These are phyloP conservation scores for Paelopatides confundens DNA, from an alignment of 53 echinoderm and acorn worm species.

Conservation along the genomic window DNA sequence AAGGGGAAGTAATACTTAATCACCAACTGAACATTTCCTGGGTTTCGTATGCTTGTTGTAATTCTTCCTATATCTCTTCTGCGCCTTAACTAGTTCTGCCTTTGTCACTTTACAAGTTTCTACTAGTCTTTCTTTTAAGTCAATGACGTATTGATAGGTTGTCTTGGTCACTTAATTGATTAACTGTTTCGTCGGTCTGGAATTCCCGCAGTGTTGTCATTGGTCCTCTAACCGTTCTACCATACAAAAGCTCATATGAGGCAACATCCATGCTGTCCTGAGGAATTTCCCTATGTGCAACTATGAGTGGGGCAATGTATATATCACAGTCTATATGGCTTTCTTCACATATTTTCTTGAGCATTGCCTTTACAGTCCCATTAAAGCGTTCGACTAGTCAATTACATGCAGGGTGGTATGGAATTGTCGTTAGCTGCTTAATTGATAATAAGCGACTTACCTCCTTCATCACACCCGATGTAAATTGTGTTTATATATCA, in stretches of 20 bases:
- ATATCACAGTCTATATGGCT: conserved; percentile 44
- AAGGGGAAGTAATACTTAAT: conserved; percentile 58
- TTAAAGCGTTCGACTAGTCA: conserved; percentile 48
- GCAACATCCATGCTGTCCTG: conserved; percentile 31
- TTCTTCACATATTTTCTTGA: conserved; percentile 36
- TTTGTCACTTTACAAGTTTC: conserved; percentile 21
- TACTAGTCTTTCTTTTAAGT: conserved; percentile 10
- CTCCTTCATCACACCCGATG: conserved; percentile 56
- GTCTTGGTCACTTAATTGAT: conserved; percentile 16
- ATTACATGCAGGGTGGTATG: conserved; percentile 32
- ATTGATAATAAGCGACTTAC: conserved; percentile 57
- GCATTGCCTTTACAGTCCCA: conserved; percentile 42
- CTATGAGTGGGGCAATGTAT: conserved; percentile 4
- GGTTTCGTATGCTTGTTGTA: conserved; percentile 47
- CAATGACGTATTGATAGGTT: conserved; percentile 43
- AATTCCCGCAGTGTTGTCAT: background rate
- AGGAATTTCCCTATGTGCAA: conserved; percentile 13
- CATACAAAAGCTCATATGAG: background rate
- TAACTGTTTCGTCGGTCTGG: background rate
- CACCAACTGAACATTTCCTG: conserved; percentile 59
- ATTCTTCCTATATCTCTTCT: conserved; percentile 1
- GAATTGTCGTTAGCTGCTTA: background rate
- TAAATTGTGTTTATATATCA: too few relatives aligned
- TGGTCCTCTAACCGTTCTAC: background rate
- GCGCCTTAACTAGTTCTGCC: background rate